phyloP scores from a whole-genome alignment of 2,797 vertebrate genomes.

The Coreius guichenoti region DNA sequence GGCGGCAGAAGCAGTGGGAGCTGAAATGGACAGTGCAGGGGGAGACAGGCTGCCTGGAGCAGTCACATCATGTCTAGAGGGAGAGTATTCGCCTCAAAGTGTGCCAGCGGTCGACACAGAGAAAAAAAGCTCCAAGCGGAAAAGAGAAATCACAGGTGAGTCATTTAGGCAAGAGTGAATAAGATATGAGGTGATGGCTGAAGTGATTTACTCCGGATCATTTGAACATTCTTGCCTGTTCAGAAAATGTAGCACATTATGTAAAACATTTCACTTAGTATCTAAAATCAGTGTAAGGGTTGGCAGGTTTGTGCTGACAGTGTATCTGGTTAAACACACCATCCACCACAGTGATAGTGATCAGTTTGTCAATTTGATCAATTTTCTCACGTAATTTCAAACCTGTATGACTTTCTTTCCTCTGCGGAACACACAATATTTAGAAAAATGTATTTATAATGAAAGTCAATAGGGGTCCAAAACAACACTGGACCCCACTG shows the following conservation, averaged over 20 bases:
- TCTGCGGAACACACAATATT: not conserved
- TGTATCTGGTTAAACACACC: not conserved
- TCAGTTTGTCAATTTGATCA: not conserved
- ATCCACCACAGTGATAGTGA: too few species aligned
- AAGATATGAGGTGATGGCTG: constrained; percentile 18
- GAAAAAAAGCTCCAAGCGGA: constrained; percentile 86
- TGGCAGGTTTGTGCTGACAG: not conserved
- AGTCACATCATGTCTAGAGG: constrained; percentile 71
- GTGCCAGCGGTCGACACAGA: constrained; percentile 79
- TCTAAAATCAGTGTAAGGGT: not conserved
- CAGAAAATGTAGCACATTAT: not conserved
- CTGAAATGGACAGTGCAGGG: constrained; percentile 77
- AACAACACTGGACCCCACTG: not conserved
- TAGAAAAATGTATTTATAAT: not conserved
- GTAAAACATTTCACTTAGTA: not conserved
- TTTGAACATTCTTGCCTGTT: not conserved
- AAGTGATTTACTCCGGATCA: not conserved
- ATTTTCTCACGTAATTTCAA: not conserved
- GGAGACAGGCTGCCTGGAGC: constrained; percentile 75
- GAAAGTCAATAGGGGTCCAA: not conserved
- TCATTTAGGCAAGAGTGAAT: constrained; percentile 46
- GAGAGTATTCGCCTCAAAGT: constrained; percentile 81
- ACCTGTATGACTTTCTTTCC: not conserved
- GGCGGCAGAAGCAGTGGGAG: constrained; percentile 66
- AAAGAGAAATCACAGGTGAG: constrained; percentile 91